These are phyloP conservation scores for Crenichthys baileyi DNA, from an alignment of 2,797 vertebrate species.

Conservation along the genomic window DNA sequence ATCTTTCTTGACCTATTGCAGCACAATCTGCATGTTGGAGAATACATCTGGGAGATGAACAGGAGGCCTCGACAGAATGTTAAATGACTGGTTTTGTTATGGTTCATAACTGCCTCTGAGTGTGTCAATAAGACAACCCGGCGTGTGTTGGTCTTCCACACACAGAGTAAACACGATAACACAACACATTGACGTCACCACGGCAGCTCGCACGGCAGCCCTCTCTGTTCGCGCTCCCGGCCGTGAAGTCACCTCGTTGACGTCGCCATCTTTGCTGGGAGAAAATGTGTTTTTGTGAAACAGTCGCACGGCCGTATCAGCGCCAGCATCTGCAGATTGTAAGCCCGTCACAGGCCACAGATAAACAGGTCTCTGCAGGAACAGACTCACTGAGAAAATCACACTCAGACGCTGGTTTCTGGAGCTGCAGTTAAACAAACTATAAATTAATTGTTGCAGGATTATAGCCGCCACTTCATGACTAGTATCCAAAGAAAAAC, in stretches of 20 bases:
- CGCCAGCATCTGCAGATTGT: slow-evolving; percentile 34
- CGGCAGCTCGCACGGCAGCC: neutral
- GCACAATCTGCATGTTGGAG: slow-evolving; percentile 6
- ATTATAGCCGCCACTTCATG: neutral
- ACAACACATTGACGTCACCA: slow-evolving; percentile 57
- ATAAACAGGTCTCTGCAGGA: slow-evolving; percentile 21
- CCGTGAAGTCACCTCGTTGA: slow-evolving; percentile 32
- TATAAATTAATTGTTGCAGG: neutral
- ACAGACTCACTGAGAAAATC: slow-evolving; percentile 6
- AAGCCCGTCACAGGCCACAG: slow-evolving; percentile 22
- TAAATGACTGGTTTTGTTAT: slow-evolving; percentile 42
- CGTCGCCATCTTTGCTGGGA: slow-evolving; percentile 1
- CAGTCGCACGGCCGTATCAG: slow-evolving; percentile 20
- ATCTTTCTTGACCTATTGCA: neutral
- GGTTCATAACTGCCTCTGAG: slow-evolving; percentile 24
- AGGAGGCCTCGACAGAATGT: slow-evolving; percentile 19
- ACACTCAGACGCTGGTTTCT: neutral
- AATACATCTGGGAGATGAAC: neutral
- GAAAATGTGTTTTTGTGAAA: slow-evolving; percentile 4
- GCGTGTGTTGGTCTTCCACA: slow-evolving; percentile 46
- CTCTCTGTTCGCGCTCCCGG: neutral
- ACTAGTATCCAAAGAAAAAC: neutral
- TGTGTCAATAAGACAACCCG: slow-evolving; percentile 52
- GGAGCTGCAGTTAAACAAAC: neutral
- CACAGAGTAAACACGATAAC: slow-evolving; percentile 49